Conservation (phyloP, 1,140 invertebrate genomes). For the Ips typographus region DNA sequence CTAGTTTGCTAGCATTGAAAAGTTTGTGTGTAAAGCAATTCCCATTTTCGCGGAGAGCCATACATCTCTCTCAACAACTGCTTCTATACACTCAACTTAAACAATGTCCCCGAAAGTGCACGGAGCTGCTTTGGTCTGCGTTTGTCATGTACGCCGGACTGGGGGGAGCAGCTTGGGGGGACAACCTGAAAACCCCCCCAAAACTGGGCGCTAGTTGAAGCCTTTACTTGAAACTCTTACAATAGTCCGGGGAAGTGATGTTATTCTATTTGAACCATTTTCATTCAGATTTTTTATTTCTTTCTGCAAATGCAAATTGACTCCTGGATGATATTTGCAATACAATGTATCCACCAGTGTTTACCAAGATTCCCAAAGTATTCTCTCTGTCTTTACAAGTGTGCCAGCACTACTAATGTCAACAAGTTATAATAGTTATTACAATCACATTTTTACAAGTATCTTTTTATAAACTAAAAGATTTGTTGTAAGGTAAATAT, state of each 20-base stretch:
- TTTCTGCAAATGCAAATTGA: no score
- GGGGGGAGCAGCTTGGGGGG: conserved; percentile 11
- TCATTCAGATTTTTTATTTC: no score
- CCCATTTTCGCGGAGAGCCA: conserved; percentile 35
- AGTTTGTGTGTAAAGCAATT: conserved; percentile 35
- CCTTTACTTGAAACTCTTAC: background rate
- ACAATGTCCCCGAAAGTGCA: conserved; percentile 40
- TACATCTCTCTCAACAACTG: conserved; percentile 36
- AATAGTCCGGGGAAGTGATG: background rate
- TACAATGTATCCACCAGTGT: no score
- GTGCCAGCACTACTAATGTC: no score
- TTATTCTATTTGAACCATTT: no score
- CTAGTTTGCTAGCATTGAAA: conserved; percentile 29
- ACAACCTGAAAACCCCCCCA: conserved; percentile 3
- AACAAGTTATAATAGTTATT: no score
- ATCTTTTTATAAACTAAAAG: no score
- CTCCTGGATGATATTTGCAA: no score
- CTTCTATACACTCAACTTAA: conserved; percentile 38
- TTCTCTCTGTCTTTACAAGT: no score
- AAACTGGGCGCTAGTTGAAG: background rate
- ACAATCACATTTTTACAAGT: no score
- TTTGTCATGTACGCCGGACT: conserved; percentile 41
- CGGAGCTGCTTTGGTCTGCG: conserved; percentile 38
- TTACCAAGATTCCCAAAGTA: no score
- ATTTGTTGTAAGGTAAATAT: no score